Percentiles rank a stretch among this genome's conserved stretches.
phyloP scores from a whole-genome alignment of 2,113 vertebrate genomes.

The Prunella himalayana region DNA sequence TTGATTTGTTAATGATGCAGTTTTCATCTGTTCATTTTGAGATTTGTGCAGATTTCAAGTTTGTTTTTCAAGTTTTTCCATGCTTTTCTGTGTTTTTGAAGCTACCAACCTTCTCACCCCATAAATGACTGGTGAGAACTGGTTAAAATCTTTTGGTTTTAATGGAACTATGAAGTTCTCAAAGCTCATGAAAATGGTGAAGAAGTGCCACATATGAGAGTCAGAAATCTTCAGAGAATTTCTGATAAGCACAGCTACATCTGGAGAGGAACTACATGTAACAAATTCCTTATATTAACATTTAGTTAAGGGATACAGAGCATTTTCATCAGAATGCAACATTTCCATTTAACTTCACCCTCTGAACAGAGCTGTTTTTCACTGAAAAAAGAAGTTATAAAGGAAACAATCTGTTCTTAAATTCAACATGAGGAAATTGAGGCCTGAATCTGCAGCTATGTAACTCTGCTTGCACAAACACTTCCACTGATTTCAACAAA shows the following conservation, averaged over 20 bases:
- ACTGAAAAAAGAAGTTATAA: background rate
- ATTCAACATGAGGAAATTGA: background rate
- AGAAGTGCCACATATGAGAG: background rate
- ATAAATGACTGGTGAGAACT: background rate
- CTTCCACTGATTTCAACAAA: background rate
- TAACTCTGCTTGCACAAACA: background rate
- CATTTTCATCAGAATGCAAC: background rate
- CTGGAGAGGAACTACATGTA: background rate
- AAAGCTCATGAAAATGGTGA: background rate
- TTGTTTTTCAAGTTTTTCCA: background rate
- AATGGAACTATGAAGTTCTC: background rate
- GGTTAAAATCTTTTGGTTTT: background rate
- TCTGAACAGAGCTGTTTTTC: background rate
- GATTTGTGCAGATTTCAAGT: background rate
- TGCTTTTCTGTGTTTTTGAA: fast-evolving
- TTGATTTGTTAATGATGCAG: background rate
- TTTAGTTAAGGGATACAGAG: background rate
- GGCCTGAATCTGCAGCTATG: background rate
- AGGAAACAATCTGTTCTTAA: background rate
- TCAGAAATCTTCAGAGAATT: background rate
- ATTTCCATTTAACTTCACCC: background rate
- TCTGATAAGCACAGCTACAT: background rate
- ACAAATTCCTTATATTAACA: background rate
- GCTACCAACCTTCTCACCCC: background rate
- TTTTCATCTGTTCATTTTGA: background rate